Evolutionary conservation across 2,888 invertebrate genomes (phyloP), one percentile per base, ranked within the genome.

Genomic region (Lacanobia wlatinum): DNA sequence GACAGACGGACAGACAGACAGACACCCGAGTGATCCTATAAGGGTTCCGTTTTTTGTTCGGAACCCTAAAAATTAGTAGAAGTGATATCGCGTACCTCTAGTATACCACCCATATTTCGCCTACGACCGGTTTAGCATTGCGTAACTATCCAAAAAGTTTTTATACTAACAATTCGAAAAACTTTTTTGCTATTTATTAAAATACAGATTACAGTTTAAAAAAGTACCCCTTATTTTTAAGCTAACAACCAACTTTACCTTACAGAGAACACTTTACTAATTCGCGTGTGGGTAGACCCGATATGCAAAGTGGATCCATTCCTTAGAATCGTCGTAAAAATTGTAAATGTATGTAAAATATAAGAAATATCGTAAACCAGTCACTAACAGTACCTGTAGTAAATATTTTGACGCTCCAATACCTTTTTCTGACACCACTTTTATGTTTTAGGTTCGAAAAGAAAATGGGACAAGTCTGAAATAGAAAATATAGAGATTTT

Each of bases 381-480:
- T 75, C 81, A 66, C 79, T 85, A 85, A 78, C 73, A 63, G 52
- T 55, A 68, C 50, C 52, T 60, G 78, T 40, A 63, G 87, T 83
- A 85, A 85, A 87, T 85, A 87, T 87, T 82, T 82, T 87, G 83
- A 84, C 78, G 59, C 69, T 62, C 68, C 60, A 66, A 73, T 83
- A 76, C 74, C 71, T 83, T 73, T 82, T 74, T 81, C 77, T 74
- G 64, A 83, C 70, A 73, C 59, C 62, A 38, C 73, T 79, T 85
- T 85, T 77, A 85, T 67, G 74, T 56, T 67, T 58, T 9, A 18
- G 40, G 1, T 64, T 0, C 3, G 9, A 46, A 28, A 9, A 34
- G n/a, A 62, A 82, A 78, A 56, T 53, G 1, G 66, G 0, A 12
- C 59, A 85, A 78, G 76, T 70, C 38, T 23, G 10, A 58, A 67